Percentiles rank a stretch among this genome's conserved stretches.
phyloP scores from a whole-genome alignment of 2,888 invertebrate species.

The Catocala fraxini region DNA sequence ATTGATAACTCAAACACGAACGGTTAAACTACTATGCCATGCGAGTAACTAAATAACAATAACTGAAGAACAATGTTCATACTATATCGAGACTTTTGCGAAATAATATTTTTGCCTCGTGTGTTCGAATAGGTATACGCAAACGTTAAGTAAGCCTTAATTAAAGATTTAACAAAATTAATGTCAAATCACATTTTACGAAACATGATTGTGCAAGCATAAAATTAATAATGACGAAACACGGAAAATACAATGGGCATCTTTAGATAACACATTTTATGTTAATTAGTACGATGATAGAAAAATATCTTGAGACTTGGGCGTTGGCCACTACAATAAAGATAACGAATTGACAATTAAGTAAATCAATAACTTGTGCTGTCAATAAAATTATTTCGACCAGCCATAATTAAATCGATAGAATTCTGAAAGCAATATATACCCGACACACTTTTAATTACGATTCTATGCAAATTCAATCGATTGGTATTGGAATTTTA shows the following conservation, averaged over 20 bases:
- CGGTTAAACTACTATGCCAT: no score
- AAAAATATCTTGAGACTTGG: constrained; percentile 36
- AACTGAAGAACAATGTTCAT: no score
- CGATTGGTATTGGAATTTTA: constrained; percentile 56
- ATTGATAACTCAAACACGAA: no score
- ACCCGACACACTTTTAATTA: constrained; percentile 70
- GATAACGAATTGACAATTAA: constrained; percentile 52
- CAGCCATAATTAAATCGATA: constrained; percentile 52
- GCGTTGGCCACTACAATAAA: constrained; percentile 47
- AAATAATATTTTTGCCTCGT: no score
- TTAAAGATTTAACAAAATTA: constrained; percentile 1
- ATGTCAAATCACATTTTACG: constrained; percentile 2
- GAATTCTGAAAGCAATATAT: constrained; percentile 59
- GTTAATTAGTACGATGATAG: constrained; percentile 43
- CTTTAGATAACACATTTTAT: constrained; percentile 39
- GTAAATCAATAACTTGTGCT: constrained; percentile 50
- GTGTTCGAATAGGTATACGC: no score
- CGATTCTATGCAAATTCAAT: constrained; percentile 70
- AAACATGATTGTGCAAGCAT: constrained; percentile 5
- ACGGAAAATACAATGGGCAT: constrained; percentile 37
- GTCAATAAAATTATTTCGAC: constrained; percentile 49
- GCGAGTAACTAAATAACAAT: no score
- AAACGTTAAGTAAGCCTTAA: not conserved
- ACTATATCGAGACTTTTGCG: no score
- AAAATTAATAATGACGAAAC: constrained; percentile 31